These are phyloP conservation scores for Dicerorhinus sumatrensis DNA, from an alignment of 2,113 vertebrate genomes.

Conservation along the genomic window DNA sequence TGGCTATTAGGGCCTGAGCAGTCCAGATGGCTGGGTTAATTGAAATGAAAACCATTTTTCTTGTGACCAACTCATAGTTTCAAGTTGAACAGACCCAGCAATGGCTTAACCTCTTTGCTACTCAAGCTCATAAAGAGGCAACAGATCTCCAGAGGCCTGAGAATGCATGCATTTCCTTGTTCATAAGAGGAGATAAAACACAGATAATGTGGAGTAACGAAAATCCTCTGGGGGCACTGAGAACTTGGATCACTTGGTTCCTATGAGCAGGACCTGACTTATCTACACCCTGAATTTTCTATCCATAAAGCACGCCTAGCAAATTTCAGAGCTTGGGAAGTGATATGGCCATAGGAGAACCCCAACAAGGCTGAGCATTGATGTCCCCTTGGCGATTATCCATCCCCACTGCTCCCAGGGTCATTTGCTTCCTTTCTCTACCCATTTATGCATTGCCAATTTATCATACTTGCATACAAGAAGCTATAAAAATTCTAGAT, in stretches of 20 bases:
- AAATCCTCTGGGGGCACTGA: background rate
- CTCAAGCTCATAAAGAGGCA: background rate
- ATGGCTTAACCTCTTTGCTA: background rate
- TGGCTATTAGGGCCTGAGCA: background rate
- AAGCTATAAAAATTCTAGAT: background rate
- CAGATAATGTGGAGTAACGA: background rate
- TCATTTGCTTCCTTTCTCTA: background rate
- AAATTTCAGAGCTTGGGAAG: background rate
- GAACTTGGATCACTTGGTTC: background rate
- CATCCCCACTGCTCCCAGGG: fast-evolving
- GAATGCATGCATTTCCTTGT: background rate
- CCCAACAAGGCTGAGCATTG: background rate
- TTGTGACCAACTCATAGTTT: constrained; percentile 27
- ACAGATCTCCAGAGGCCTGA: background rate
- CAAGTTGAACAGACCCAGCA: background rate
- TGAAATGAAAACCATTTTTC: constrained; percentile 68
- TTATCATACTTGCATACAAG: background rate
- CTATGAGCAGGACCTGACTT: background rate
- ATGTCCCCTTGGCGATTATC: background rate
- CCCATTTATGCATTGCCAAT: background rate
- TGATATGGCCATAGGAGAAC: background rate
- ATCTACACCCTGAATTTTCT: background rate
- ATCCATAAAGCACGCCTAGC: background rate
- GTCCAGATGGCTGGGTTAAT: constrained; percentile 47
- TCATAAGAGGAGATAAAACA: no score